Conservation (phyloP, 1,140 invertebrate species). For the Melanaphis sacchari region DNA sequence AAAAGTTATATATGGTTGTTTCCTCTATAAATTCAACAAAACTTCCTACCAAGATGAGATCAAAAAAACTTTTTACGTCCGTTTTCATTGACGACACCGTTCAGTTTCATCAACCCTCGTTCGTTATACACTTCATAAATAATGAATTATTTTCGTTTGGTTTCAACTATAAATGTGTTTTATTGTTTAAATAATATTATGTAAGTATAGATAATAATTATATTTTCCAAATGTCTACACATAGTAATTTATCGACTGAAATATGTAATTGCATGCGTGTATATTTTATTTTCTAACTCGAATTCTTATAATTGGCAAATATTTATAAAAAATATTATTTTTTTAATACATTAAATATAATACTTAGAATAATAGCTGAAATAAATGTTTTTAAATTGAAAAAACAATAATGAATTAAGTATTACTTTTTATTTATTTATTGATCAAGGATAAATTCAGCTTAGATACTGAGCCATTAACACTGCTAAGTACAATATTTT, state of each 20-base stretch:
- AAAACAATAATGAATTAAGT: too few relatives aligned
- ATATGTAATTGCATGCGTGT: not conserved
- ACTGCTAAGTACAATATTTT: too few relatives aligned
- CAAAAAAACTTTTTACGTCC: constrained; percentile 42
- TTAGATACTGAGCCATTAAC: too few relatives aligned
- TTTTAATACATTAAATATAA: too few relatives aligned
- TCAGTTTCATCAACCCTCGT: not conserved
- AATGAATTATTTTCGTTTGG: not conserved
- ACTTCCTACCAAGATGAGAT: constrained; percentile 22
- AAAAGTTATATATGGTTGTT: constrained; percentile 2
- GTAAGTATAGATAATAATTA: not conserved
- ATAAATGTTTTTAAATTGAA: too few relatives aligned
- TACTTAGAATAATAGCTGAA: too few relatives aligned
- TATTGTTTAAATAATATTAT: not conserved
- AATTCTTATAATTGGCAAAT: not conserved
- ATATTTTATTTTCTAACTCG: not conserved
- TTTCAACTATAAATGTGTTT: not conserved
- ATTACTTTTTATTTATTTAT: too few relatives aligned
- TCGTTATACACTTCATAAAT: not conserved
- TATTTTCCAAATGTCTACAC: not conserved
- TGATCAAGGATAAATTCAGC: too few relatives aligned
- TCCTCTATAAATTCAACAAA: constrained; percentile 31
- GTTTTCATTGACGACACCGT: constrained; percentile 15
- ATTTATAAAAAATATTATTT: too few relatives aligned
- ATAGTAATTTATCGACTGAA: not conserved